Evolutionary conservation across 1,140 invertebrate genomes (phyloP).

Genomic region (Monomorium pharaonis): DNA sequence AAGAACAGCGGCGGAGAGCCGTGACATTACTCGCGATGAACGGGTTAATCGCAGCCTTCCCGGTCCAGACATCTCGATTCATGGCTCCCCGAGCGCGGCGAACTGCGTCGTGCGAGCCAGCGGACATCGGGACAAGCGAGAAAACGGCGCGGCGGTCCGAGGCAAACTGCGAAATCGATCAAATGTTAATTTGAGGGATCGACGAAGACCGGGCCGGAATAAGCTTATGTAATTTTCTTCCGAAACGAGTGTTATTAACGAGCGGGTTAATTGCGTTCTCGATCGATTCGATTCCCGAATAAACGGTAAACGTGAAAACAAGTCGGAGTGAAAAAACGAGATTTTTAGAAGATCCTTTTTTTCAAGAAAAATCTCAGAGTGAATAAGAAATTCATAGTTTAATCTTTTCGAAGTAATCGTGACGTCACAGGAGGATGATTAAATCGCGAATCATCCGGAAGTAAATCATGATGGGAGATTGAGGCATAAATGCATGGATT

Average conservation of each 20-base stretch:
- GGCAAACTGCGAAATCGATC: neutral
- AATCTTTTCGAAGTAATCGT: neutral
- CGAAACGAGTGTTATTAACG: neutral
- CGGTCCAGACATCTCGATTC: slow-evolving; percentile 35
- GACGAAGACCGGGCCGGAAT: neutral
- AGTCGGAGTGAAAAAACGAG: neutral
- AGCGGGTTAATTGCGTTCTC: neutral
- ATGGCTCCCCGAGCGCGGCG: neutral
- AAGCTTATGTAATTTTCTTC: neutral
- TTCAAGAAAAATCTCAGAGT: neutral
- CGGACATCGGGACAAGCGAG: neutral
- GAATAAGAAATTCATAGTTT: neutral
- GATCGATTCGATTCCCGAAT: neutral
- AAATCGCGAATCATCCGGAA: neutral
- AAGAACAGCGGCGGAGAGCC: slow-evolving; percentile 50
- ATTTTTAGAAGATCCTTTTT: neutral
- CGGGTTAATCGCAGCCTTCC: slow-evolving; percentile 50
- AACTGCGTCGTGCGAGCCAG: neutral
- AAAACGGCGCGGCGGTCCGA: neutral
- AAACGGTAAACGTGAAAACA: too few relatives aligned
- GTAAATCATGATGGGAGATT: neutral
- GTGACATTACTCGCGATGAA: slow-evolving; percentile 50
- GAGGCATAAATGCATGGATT: neutral
- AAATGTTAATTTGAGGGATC: neutral
- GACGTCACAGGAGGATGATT: neutral